Base-by-base conservation (phyloP, 2,888 invertebrate species). In the Galerucella pusilla region DNA sequence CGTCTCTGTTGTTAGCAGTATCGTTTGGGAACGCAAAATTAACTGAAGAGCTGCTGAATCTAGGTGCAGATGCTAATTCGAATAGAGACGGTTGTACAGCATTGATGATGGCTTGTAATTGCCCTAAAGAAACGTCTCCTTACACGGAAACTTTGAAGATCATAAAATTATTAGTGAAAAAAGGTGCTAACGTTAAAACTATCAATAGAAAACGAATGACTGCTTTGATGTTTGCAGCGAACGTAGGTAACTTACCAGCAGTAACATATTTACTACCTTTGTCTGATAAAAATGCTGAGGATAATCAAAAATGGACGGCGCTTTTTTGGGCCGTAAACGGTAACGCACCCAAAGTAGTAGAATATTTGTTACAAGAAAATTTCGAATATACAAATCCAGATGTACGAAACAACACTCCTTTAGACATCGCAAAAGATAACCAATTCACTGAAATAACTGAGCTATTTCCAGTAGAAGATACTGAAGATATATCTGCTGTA, bases 271-370 rank as follows among this genome's bases (percentile, higher is more conserved):
- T 93, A 7, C 75, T 92, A 16, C 89, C 90, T 60, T 81, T 89
- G 75, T 86, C 88, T 75, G 88, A 92, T 85, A 88, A 91, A 81
- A 89, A 91, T 83, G 89, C 90, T 80, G 87, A 88, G 70, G 92
- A 93, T 84, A 89, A 88, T 76, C 90, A 91, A 82, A 90, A 91
- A 57, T 91, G 91, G 91, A 91, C 91, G 77, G 92, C 91, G 63
- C 81, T 92, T 68, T 92, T 91, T 85, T 92, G 91, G 90, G 92
- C 92, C 67, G 90, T 89, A 11, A 88, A 89, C 79, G 88, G 89
- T 79, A 91, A 92, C 81, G 88, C 90, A 80, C 83, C 87, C 16
- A 89, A 90, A 73, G 88, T 90, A 72, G 87, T 91, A 20, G 87
- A 90, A 84, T 83, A 90, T 78, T 87, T 93, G 1, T 85, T 92